phyloP scores from a whole-genome alignment of 2,113 vertebrate genomes.

The Oostethus manadensis region DNA sequence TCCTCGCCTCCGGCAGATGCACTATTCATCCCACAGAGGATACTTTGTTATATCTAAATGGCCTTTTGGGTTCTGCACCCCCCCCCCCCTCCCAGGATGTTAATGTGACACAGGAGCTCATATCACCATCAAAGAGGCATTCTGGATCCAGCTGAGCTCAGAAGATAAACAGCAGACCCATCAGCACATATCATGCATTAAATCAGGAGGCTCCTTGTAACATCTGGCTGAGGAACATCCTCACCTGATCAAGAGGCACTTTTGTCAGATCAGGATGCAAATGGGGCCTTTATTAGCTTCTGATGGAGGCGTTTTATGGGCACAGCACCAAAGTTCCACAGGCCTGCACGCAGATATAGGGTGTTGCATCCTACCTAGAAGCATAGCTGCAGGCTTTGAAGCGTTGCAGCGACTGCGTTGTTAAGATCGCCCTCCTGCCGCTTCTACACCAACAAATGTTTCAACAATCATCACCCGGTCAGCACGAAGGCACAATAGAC shows the following conservation, averaged over 20 bases:
- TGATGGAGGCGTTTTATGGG: not conserved
- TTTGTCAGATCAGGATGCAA: slow-evolving; percentile 27
- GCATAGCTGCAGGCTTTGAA: slow-evolving; percentile 54
- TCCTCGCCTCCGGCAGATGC: slow-evolving; percentile 66
- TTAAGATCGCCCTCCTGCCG: slow-evolving; percentile 39
- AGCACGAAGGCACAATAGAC: slow-evolving; percentile 22
- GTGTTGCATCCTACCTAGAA: slow-evolving; percentile 54
- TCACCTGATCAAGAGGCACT: slow-evolving; percentile 13
- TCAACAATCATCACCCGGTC: slow-evolving; percentile 1
- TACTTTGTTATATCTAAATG: slow-evolving; percentile 71
- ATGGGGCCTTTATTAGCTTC: not conserved
- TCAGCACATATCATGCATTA: not conserved
- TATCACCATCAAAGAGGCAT: slow-evolving; percentile 55
- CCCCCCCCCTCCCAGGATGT: slow-evolving; percentile 65
- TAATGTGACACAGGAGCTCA: slow-evolving; percentile 64
- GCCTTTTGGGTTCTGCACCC: slow-evolving; percentile 55
- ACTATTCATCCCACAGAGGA: slow-evolving; percentile 71
- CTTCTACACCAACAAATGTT: slow-evolving; percentile 18
- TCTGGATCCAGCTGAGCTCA: slow-evolving; percentile 39
- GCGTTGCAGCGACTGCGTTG: slow-evolving; percentile 53
- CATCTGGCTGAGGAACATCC: not conserved
- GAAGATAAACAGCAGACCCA: slow-evolving; percentile 21
- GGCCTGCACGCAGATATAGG: slow-evolving; percentile 11
- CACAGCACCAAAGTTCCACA: slow-evolving; percentile 34
- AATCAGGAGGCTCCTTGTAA: not conserved